Conservation (phyloP, 1,140 invertebrate genomes). For the Macrobrachium nipponense region DNA sequence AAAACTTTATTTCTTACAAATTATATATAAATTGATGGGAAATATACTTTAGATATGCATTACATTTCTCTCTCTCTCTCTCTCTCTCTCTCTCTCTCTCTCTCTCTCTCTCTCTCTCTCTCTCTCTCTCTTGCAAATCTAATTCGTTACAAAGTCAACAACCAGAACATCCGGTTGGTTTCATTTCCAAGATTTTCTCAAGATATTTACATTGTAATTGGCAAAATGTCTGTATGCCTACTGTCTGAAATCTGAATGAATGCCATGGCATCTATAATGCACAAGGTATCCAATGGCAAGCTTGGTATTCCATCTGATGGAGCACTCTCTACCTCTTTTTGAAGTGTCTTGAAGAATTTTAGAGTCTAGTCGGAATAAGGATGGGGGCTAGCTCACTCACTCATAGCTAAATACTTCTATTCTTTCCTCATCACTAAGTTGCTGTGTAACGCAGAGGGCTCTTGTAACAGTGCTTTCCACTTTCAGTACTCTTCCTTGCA, state of each 20-base stretch:
- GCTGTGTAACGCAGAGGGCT: constrained; percentile 23
- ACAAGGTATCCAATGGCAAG: not conserved
- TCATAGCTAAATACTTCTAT: constrained; percentile 5
- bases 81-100: no score
- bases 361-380: not conserved
- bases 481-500: not conserved
- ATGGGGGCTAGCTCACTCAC: not conserved
- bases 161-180: no score
- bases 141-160: no score
- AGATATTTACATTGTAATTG: not conserved
- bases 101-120: no score
- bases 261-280: constrained; percentile 6
- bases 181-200: no score
- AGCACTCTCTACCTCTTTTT: not conserved
- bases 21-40: no score
- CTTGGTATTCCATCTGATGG: not conserved
- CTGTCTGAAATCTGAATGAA: constrained; percentile 7
- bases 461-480: constrained; percentile 11
- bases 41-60: no score
- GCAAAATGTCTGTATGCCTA: not conserved
- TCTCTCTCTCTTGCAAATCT: no score
- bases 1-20: no score
- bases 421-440: constrained; percentile 5
- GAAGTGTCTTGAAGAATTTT: not conserved
- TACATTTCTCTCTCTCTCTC: no score